These are phyloP conservation scores for Patiria miniata DNA, from an alignment of 35 echinoderm and acorn worm genomes.

Conservation along the genomic window DNA sequence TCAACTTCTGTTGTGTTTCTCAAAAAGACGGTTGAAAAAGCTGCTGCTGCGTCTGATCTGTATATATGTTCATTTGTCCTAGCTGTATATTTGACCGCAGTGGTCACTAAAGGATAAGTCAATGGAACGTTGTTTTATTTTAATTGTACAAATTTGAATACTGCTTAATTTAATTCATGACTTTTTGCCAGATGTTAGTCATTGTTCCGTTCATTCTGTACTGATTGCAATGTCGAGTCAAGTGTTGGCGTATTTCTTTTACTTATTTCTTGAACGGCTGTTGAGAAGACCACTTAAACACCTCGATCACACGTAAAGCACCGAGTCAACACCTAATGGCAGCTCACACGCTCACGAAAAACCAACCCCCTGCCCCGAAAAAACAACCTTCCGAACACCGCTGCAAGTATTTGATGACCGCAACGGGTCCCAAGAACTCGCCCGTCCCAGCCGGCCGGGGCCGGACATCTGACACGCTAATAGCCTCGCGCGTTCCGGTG, in stretches of 20 bases:
- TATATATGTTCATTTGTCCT: too few species aligned
- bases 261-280: not conserved
- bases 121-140: too few species aligned
- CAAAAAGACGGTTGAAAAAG: too few species aligned
- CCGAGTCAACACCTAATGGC: conserved; percentile 13
- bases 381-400: not conserved
- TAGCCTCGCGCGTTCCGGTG: not conserved
- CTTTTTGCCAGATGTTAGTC: too few species aligned
- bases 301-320: not conserved
- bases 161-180: too few species aligned
- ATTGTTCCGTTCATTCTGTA: too few species aligned
- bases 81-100: too few species aligned
- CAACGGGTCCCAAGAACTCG: not conserved
- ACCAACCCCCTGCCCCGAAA: not conserved
- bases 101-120: too few species aligned
- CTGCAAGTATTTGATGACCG: not conserved
- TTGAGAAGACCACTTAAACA: conserved; percentile 8
- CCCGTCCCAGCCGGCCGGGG: not conserved
- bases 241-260: conserved; percentile 15
- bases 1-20: too few species aligned
- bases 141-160: too few species aligned
- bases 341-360: not conserved
- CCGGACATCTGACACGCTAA: not conserved
- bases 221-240: not conserved
- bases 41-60: too few species aligned